These are phyloP conservation scores for Cottoperca gobio DNA, from an alignment of 2,797 vertebrate species.

Conservation along the genomic window DNA sequence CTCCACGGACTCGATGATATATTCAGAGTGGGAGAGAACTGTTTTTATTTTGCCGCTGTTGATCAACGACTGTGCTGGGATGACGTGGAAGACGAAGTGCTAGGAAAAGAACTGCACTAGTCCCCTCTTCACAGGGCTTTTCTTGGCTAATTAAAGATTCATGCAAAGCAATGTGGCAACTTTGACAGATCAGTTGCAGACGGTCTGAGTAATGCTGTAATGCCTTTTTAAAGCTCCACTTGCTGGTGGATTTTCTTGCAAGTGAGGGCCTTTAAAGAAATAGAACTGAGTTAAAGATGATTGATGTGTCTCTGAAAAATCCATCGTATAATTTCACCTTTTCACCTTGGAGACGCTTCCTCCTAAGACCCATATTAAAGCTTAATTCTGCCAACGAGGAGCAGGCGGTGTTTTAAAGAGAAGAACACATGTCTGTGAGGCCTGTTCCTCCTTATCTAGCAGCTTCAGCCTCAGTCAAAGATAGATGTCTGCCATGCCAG, in stretches of 20 bases:
- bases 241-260: constrained; percentile 44
- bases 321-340: constrained; percentile 81
- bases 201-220: constrained; percentile 51
- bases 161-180: constrained; percentile 68
- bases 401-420: constrained; percentile 72
- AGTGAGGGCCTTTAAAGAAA: constrained; percentile 49
- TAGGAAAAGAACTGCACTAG: constrained; percentile 31
- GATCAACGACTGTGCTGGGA: constrained; percentile 41
- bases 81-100: constrained; percentile 40
- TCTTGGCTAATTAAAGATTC: constrained; percentile 75
- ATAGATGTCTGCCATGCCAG: constrained; percentile 78
- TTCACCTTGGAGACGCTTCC: constrained; percentile 71
- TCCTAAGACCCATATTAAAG: constrained; percentile 76
- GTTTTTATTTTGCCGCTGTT: constrained; percentile 53
- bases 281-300: constrained; percentile 72
- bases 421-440: constrained; percentile 75
- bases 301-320: constrained; percentile 74
- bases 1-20: constrained; percentile 14
- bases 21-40: constrained; percentile 31
- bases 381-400: constrained; percentile 76
- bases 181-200: constrained; percentile 71
- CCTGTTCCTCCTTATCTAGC: constrained; percentile 79
- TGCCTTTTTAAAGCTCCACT: constrained; percentile 56
- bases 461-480: constrained; percentile 75
- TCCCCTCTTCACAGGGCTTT: constrained; percentile 51